Conservation (phyloP, 2,888 invertebrate genomes). For the Villa cingulata region DNA sequence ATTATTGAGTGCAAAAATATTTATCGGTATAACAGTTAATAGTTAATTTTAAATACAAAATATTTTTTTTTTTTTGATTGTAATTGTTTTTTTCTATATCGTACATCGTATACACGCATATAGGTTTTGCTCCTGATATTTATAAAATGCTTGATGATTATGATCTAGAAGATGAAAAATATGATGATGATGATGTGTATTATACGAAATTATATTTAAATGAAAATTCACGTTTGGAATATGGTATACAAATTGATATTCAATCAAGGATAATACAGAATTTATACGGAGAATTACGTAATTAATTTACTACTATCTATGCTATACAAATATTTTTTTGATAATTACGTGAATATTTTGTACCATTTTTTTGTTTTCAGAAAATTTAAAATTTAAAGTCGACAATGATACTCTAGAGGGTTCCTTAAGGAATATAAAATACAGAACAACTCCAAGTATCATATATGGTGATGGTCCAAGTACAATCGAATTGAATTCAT, state of each 20-base stretch:
- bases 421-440: conserved; percentile 60
- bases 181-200: conserved; percentile 93
- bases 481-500: conserved; percentile 67
- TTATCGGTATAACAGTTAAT: conserved; percentile 64
- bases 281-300: conserved; percentile 75
- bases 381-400: conserved; percentile 63
- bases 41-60: too few species aligned
- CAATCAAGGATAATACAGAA: conserved; percentile 87
- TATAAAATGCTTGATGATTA: conserved; percentile 50
- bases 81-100: too few species aligned
- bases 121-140: conserved; percentile 69
- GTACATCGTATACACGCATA: too few species aligned
- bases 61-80: too few species aligned
- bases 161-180: conserved; percentile 49
- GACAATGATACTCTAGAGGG: conserved; percentile 53
- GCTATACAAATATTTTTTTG: conserved; percentile 90
- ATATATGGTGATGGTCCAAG: conserved; percentile 92
- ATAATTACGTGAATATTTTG: conserved; percentile 49
- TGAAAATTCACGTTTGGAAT: conserved; percentile 49
- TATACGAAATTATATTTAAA: conserved; percentile 81
- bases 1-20: conserved; percentile 81
- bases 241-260: conserved; percentile 74
- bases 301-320: too few species aligned
- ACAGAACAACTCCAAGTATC: conserved; percentile 67
- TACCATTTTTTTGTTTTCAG: conserved; percentile 35